These are phyloP conservation scores for Panorpa germanica DNA, from an alignment of 2,888 invertebrate genomes.

Conservation along the genomic window DNA sequence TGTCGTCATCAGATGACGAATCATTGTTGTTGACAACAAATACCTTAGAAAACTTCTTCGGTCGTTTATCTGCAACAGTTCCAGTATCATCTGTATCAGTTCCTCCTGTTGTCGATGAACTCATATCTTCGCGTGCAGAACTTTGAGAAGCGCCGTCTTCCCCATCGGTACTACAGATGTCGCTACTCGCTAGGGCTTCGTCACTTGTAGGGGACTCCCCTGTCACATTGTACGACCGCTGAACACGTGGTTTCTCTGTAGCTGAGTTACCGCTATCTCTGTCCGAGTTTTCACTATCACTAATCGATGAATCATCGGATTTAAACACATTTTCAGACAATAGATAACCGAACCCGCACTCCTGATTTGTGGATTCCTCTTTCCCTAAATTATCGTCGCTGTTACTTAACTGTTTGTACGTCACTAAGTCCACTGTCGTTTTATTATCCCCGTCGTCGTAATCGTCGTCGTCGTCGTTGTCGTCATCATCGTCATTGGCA, in stretches of 20 bases:
- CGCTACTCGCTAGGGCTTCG: conserved; percentile 11
- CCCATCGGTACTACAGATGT: conserved; percentile 15
- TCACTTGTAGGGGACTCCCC: no score
- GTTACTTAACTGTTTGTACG: no score
- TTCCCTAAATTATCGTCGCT: no score
- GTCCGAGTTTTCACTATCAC: no score
- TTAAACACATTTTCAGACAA: conserved; percentile 34
- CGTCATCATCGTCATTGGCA: conserved; percentile 13
- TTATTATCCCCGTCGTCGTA: conserved; percentile 26
- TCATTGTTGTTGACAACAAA: conserved; percentile 42
- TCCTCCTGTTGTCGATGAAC: conserved; percentile 20
- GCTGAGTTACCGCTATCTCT: no score
- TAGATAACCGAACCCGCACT: no score
- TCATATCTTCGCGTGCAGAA: conserved; percentile 27
- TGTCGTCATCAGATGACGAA: conserved; percentile 37
- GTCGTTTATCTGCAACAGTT: conserved; percentile 29
- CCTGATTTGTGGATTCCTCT: no score
- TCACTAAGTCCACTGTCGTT: no score
- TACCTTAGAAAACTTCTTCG: conserved; percentile 39
- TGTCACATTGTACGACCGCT: conserved; percentile 20
- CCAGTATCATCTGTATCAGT: conserved; percentile 33
- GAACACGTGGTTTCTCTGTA: conserved; percentile 15
- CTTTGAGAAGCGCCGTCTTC: conserved; percentile 19
- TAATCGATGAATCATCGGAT: no score
- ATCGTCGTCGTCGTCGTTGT: conserved; percentile 27